These are phyloP conservation scores for Cyprinodon variegatus DNA, from an alignment of 2,113 vertebrate species.

Conservation along the genomic window DNA sequence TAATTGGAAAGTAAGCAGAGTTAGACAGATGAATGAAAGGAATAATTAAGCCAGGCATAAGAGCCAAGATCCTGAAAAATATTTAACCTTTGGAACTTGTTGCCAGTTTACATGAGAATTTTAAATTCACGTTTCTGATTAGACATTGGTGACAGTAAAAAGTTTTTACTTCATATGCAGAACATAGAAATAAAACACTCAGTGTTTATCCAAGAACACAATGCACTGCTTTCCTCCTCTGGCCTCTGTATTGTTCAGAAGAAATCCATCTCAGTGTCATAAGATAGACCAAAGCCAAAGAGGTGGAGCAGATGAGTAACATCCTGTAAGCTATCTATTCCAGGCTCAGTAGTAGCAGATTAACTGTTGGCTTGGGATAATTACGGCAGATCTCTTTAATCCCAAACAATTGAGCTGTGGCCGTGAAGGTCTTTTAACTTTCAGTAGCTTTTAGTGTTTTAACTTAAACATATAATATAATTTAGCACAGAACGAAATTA, in stretches of 20 bases:
- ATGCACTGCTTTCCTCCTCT: neutral
- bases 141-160: neutral
- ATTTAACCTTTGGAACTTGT: no score
- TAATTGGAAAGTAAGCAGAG: no score
- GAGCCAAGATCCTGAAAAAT: no score
- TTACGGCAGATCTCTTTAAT: conserved; percentile 75
- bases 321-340: conserved; percentile 70
- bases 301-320: conserved; percentile 40
- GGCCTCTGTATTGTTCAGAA: neutral
- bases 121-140: neutral
- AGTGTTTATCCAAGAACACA: neutral
- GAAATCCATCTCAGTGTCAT: neutral
- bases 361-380: conserved; percentile 66
- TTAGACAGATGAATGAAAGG: no score
- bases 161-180: no score
- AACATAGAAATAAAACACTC: neutral
- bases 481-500: neutral
- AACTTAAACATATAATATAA: neutral
- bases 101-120: neutral
- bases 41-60: no score
- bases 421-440: neutral
- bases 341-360: conserved; percentile 66
- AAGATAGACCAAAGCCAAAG: neutral
- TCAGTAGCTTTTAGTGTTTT: neutral
- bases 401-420: conserved; percentile 54